Percentiles rank a stretch among this genome's conserved stretches.
Evolutionary conservation across 1,140 invertebrate species (phyloP).

Genomic region (Trichonephila clavipes): DNA sequence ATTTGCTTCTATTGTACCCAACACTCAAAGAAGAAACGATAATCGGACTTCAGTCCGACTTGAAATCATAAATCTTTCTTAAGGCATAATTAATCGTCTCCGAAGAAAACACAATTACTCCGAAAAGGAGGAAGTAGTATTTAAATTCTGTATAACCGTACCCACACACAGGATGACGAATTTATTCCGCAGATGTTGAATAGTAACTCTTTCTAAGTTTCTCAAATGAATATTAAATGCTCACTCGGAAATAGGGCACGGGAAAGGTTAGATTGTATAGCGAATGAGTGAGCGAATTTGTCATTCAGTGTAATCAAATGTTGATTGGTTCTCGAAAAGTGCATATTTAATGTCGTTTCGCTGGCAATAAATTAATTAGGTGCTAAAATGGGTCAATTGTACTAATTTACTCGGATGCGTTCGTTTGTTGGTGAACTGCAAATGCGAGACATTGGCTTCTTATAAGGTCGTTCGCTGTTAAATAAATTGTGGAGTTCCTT

Average conservation of each 20-base stretch:
- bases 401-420: background rate
- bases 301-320: conserved; percentile 15
- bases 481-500: background rate
- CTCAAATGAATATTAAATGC: background rate
- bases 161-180: background rate
- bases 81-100: background rate
- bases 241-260: background rate
- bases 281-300: background rate
- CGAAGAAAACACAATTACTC: background rate
- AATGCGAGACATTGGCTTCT: too few species aligned
- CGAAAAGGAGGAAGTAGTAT: background rate
- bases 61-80: background rate
- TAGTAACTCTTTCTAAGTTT: background rate
- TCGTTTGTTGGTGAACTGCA: background rate
- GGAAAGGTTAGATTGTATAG: background rate
- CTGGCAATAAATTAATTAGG: conserved; percentile 4
- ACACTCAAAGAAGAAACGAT: background rate
- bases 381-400: conserved; percentile 27
- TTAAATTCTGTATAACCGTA: background rate
- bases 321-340: background rate
- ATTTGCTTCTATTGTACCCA: background rate
- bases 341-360: background rate
- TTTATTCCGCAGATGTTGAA: conserved; percentile 24
- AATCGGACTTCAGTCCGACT: background rate
- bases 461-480: too few species aligned